Evolutionary conservation across 2,888 invertebrate genomes (phyloP).

Genomic region (Strigamia transsilvanica): DNA sequence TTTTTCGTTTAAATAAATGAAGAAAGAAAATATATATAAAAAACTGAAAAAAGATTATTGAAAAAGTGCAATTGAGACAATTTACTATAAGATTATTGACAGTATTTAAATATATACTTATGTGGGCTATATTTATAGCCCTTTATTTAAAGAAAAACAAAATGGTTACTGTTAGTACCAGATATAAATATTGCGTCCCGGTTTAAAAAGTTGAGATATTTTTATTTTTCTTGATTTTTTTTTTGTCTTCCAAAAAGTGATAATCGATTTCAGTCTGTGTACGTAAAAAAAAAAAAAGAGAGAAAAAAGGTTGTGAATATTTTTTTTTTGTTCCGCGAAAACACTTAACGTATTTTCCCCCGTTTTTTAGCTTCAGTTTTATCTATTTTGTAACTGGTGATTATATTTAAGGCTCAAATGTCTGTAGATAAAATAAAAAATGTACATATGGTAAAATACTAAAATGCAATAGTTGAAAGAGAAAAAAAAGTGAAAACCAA

Average conservation of each 20-base stretch:
- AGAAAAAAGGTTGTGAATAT: slow-evolving; percentile 38
- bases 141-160: slow-evolving; percentile 18
- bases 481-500: background rate
- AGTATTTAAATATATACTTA: slow-evolving; percentile 32
- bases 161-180: slow-evolving; percentile 36
- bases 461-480: slow-evolving; percentile 22
- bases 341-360: background rate
- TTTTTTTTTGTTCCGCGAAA: background rate
- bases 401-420: slow-evolving; percentile 42
- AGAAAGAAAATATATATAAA: background rate
- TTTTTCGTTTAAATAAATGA: background rate
- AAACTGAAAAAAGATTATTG: background rate
- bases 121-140: slow-evolving; percentile 1
- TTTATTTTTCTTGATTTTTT: slow-evolving; percentile 23
- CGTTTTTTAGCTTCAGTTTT: background rate
- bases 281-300: background rate
- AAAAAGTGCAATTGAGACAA: slow-evolving; percentile 46
- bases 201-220: slow-evolving; percentile 19
- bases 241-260: slow-evolving; percentile 17
- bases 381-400: background rate
- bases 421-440: slow-evolving; percentile 14
- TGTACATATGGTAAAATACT: slow-evolving; percentile 26
- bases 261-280: slow-evolving; percentile 22
- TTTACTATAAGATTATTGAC: slow-evolving; percentile 33
- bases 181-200: slow-evolving; percentile 47